phyloP scores from a whole-genome alignment of 2,113 vertebrate species.

The Hipposideros armiger region DNA sequence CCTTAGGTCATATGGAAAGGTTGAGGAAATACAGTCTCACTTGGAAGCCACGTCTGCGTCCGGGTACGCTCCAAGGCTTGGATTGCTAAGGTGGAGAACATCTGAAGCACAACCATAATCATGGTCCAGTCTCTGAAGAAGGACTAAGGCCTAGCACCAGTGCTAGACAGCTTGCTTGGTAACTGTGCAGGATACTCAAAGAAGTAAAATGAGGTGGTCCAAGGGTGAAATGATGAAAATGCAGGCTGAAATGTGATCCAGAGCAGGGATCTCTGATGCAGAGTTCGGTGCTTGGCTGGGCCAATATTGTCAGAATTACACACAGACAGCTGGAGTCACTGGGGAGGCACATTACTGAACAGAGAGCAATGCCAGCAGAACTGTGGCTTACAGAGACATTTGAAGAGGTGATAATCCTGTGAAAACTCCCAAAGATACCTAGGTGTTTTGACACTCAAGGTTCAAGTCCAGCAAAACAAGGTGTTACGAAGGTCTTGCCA shows the following conservation, averaged over 20 bases:
- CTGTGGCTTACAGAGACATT: constrained; percentile 45
- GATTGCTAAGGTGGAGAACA: not conserved
- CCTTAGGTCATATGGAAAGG: constrained; percentile 22
- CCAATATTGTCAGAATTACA: constrained; percentile 36
- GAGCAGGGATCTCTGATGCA: constrained; percentile 37
- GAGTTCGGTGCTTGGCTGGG: not conserved
- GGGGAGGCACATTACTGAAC: constrained; percentile 49
- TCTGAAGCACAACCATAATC: not conserved
- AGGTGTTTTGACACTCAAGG: constrained; percentile 66
- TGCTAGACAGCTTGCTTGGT: not conserved
- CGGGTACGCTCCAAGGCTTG: not conserved
- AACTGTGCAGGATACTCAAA: not conserved
- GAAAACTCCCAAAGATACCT: constrained; percentile 66
- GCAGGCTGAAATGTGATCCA: constrained; percentile 27
- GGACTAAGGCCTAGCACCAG: not conserved
- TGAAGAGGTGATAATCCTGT: constrained; percentile 73
- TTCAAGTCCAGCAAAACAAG: constrained; percentile 70
- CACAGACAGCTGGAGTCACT: constrained; percentile 49
- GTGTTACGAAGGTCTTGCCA: constrained; percentile 69
- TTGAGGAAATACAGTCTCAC: not conserved
- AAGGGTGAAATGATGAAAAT: constrained; percentile 29
- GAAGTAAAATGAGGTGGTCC: constrained; percentile 23
- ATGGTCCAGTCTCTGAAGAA: constrained; percentile 1
- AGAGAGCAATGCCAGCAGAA: constrained; percentile 57
- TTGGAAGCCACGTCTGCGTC: not conserved